phyloP scores from a whole-genome alignment of 1,140 invertebrate genomes.

The Drosophila littoralis region DNA sequence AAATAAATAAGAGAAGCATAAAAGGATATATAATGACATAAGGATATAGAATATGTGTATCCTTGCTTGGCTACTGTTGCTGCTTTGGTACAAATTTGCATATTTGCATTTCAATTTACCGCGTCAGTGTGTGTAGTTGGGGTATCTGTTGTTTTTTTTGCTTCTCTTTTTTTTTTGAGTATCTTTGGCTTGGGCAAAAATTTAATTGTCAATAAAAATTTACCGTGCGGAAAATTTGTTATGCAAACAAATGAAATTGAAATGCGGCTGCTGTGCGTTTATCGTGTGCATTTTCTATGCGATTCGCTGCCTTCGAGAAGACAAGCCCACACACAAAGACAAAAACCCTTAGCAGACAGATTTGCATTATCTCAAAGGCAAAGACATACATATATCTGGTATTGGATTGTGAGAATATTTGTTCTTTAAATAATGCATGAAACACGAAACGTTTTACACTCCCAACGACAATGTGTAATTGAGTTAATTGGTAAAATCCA shows the following conservation, averaged over 20 bases:
- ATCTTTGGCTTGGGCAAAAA: conserved; percentile 51
- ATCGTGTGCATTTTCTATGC: conserved; percentile 38
- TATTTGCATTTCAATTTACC: conserved; percentile 80
- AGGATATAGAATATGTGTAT: conserved; percentile 6
- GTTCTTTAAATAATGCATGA: conserved; percentile 48
- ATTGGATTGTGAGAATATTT: conserved; percentile 41
- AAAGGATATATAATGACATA: conserved; percentile 27
- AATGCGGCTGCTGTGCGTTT: conserved; percentile 36
- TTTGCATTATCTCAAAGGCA: conserved; percentile 36
- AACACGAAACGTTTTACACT: conserved; percentile 27
- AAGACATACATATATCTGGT: neutral
- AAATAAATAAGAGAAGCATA: conserved; percentile 25
- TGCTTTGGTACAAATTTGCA: conserved; percentile 61
- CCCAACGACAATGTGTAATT: conserved; percentile 43
- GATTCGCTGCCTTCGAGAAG: conserved; percentile 23
- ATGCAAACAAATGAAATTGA: conserved; percentile 82
- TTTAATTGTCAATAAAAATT: conserved; percentile 84
- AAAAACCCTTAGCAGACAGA: conserved; percentile 10
- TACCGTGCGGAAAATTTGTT: conserved; percentile 84
- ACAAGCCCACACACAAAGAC: conserved; percentile 5
- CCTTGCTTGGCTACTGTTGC: conserved; percentile 48
- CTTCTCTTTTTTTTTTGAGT: conserved; percentile 33
- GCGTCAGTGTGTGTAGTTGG: conserved; percentile 28
- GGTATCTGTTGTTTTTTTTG: conserved; percentile 25
- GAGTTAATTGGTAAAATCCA: conserved; percentile 48